These are phyloP conservation scores for Balaenoptera acutorostrata DNA, from an alignment of 2,113 vertebrate genomes.

Conservation along the genomic window DNA sequence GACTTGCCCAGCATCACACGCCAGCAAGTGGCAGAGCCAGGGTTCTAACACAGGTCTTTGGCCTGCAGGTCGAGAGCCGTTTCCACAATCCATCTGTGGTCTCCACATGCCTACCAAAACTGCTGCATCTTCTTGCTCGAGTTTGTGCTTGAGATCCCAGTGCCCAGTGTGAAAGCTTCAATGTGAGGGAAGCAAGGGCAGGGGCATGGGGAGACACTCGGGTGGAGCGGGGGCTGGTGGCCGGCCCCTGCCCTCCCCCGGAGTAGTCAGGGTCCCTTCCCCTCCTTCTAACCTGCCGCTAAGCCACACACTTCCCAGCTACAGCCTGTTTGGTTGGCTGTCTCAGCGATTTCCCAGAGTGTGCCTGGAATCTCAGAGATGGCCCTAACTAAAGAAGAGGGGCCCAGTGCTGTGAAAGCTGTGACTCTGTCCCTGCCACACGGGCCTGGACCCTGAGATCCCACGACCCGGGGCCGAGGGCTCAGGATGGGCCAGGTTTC, in stretches of 20 bases:
- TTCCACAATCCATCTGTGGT: neutral
- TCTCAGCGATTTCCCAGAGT: neutral
- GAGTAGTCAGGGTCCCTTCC: neutral
- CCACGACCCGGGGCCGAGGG: neutral
- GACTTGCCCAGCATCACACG: fast-evolving
- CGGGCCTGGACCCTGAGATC: neutral
- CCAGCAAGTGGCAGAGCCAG: neutral
- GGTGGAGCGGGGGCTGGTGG: fast-evolving
- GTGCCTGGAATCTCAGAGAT: neutral
- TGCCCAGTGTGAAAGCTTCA: neutral
- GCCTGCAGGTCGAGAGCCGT: fast-evolving
- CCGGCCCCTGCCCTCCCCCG: neutral
- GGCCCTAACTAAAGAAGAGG: neutral
- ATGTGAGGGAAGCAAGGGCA: neutral
- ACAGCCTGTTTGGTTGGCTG: neutral
- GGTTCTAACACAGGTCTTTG: neutral
- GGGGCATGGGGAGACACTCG: fast-evolving
- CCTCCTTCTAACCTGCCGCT: neutral
- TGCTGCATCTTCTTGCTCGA: neutral
- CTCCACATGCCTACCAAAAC: neutral
- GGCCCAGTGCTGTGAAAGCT: neutral
- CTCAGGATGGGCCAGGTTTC: neutral
- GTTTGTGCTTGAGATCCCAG: neutral
- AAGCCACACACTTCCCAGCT: neutral
- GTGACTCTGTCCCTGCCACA: neutral